Base-by-base conservation (phyloP, 2,113 vertebrate species). In the Camelus dromedarius region DNA sequence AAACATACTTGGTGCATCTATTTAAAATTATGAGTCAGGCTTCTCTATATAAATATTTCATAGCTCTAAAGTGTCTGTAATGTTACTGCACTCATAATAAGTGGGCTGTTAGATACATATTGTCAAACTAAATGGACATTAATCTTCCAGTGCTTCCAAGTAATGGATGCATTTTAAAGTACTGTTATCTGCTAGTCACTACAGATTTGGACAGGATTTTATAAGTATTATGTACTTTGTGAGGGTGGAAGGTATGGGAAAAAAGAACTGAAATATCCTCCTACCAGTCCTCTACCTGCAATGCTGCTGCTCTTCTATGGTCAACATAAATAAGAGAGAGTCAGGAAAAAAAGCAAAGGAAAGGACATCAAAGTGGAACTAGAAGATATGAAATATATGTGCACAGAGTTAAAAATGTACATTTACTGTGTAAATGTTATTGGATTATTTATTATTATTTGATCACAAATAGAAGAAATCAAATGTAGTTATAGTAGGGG, bases 41-140 rank as follows among this genome's bases (percentile, higher is more conserved):
- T 5, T 85, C 80, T 66, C 30, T 60, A 18, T 77, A 66, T 94
- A 93, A 96, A 88, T 94, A 96, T 94, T 95, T 88, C 14, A 94
- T 82, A 48, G 18, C 35, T 92, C 52, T 91, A 91, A 91, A 94
- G n/a, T 79, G 38, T 48, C 73, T 67, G 26, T 18, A 64, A 32
- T 91, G 56, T 72, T 76, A 92, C 4, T 66, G 32, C 1, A 77
- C 60, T 95, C 64, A 38, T 35, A 89, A 56, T 46, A 93, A 85
- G 7, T 72, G 15, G 69, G 8, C 18, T 83, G 62, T 42, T 82
- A 20, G 38, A 75, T 73, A 87, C 4, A 19, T 76, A 64, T 24
- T 82, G 50, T 56, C 80, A 94, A 92, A 75, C 4, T 54, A 26
- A 66, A 86, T 69, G 75, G 60, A 62, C 32, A 75, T 83, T 38